Conservation (phyloP, 2,888 invertebrate genomes). For the Galeopsomyia nigrocyanea region DNA sequence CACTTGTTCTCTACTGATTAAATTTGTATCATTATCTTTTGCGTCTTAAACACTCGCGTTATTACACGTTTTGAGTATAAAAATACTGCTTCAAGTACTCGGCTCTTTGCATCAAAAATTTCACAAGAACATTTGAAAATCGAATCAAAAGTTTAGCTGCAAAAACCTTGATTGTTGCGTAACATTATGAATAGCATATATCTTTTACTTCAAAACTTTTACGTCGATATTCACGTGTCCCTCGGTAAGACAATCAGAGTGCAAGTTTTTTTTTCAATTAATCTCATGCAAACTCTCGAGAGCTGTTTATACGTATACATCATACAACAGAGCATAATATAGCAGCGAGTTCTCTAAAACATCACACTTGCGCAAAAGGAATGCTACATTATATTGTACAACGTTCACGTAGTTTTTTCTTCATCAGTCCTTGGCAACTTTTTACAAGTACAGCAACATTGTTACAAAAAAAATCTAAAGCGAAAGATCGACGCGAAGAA, state of each 20-base stretch:
- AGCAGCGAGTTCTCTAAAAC: constrained; percentile 46
- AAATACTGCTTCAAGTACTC: constrained; percentile 47
- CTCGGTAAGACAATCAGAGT: constrained; percentile 2
- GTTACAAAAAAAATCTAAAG: constrained; percentile 33
- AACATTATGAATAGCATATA: no score
- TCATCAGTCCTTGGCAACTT: constrained; percentile 29
- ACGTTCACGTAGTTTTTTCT: constrained; percentile 11
- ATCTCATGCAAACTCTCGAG: constrained; percentile 6
- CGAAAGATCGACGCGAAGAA: constrained; percentile 18
- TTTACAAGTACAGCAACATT: constrained; percentile 25
- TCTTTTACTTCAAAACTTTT: background rate
- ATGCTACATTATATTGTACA: constrained; percentile 34
- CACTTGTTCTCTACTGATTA: constrained; percentile 19
- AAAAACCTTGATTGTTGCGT: no score
- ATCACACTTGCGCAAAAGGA: constrained; percentile 39
- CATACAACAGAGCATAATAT: constrained; percentile 6
- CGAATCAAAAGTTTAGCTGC: constrained; percentile 20
- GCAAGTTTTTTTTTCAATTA: background rate
- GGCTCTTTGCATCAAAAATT: constrained; percentile 31
- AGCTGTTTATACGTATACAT: constrained; percentile 23
- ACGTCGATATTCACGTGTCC: constrained; percentile 1
- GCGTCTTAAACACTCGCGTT: constrained; percentile 29
- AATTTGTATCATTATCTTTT: constrained; percentile 11
- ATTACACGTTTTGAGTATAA: constrained; percentile 42
- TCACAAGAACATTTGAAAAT: constrained; percentile 30